A percentile compares a stretch with the other conserved stretches of the same genome.
Evolutionary conservation across 2,888 invertebrate genomes (phyloP).

Genomic region (Unio pictorum): DNA sequence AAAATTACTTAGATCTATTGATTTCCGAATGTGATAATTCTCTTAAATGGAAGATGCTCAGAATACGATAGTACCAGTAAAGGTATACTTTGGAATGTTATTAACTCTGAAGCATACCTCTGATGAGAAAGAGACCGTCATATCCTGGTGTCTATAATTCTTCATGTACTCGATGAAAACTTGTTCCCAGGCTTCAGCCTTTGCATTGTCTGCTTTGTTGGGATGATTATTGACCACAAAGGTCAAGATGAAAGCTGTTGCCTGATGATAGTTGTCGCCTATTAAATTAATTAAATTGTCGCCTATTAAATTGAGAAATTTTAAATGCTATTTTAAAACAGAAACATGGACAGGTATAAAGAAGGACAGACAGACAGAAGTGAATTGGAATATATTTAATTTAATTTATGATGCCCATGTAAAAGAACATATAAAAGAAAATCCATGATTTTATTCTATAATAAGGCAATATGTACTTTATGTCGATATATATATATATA

Average conservation of each 20-base stretch:
- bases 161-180: constrained; percentile 71
- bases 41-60: too few relatives aligned
- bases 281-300: constrained; percentile 29
- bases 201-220: constrained; percentile 75
- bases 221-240: constrained; percentile 86
- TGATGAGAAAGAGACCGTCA: constrained; percentile 72
- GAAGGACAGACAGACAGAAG: neutral
- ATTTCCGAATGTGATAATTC: too few relatives aligned
- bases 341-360: neutral
- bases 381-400: too few relatives aligned
- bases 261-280: constrained; percentile 78
- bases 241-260: constrained; percentile 90
- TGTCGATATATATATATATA: too few relatives aligned
- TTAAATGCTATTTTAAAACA: neutral
- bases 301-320: constrained; percentile 29
- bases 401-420: too few relatives aligned
- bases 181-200: constrained; percentile 71
- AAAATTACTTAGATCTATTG: too few relatives aligned
- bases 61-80: too few relatives aligned
- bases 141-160: constrained; percentile 62
- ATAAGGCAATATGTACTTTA: too few relatives aligned
- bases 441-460: too few relatives aligned
- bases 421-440: too few relatives aligned
- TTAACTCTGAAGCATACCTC: constrained; percentile 61
- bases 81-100: too few relatives aligned